phyloP scores from a whole-genome alignment of 2,888 invertebrate genomes.

The Cremastinae sp. region DNA sequence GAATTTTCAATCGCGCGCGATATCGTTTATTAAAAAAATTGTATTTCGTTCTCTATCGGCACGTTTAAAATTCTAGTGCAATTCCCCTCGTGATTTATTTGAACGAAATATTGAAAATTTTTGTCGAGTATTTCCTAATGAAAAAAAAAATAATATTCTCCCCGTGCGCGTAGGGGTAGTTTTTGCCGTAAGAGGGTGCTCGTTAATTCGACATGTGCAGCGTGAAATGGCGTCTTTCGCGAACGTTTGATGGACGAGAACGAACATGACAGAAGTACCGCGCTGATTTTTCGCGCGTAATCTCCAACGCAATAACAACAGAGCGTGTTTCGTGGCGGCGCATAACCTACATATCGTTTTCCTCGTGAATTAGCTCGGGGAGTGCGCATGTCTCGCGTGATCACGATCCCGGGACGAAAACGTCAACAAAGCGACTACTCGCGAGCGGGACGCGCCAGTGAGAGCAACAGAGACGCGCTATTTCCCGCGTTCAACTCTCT shows the following conservation, averaged over 20 bases:
- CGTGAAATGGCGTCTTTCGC: conserved; percentile 53
- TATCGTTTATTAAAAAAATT: background rate
- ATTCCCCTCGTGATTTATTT: background rate
- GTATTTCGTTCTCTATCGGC: background rate
- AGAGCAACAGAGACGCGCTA: conserved; percentile 5
- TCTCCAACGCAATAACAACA: conserved; percentile 54
- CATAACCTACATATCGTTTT: conserved; percentile 13
- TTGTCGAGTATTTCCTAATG: background rate
- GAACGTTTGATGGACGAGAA: conserved; percentile 58
- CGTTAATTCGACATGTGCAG: background rate
- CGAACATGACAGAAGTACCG: conserved; percentile 33
- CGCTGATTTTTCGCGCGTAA: conserved; percentile 57
- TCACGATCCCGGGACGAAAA: conserved; percentile 35
- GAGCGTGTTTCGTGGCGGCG: conserved; percentile 5
- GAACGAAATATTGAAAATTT: background rate
- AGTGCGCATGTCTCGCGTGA: conserved; percentile 41
- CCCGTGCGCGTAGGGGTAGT: conserved; percentile 51
- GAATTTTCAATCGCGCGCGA: background rate
- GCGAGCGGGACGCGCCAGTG: conserved; percentile 11
- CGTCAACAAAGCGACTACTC: conserved; percentile 56
- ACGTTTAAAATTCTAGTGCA: background rate
- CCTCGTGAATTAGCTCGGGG: conserved; percentile 4
- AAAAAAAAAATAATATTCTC: background rate
- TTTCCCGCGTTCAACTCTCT: conserved; percentile 21
- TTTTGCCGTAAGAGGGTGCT: conserved; percentile 41